Evolutionary conservation across 2,797 vertebrate species (phyloP), one percentile per base, ranked within the genome.

Genomic region (Lithobates sylvaticus): DNA sequence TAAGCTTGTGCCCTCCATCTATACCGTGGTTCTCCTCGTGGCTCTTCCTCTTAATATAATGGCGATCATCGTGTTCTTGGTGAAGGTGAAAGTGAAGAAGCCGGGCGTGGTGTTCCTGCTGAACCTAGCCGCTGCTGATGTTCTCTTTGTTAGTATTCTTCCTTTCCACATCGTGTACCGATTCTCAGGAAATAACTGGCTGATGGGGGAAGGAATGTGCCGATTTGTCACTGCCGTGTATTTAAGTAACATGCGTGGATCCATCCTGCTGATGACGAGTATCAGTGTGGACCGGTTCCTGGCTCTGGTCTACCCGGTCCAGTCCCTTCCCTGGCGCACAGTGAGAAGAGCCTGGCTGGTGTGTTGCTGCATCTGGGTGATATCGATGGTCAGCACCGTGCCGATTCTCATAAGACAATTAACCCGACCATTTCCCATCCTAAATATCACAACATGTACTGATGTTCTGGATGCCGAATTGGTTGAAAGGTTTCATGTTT

Each of bases 201-300:
- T 67, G 29, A 97, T 95, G 26, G 97, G 97, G 0, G 90, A 95
- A 0, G 90, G 84, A 0, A 81, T 97, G 92, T 99, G 98, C 89
- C 93, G 95, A 76, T 93, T 98, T 0, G 77, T 97, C 86, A 96
- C 96, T 0, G 96, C 93, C 0, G 96, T 96, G 0, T 99, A 98
- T 89, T 98, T 98, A n/a, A 94, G 92, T 23, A 99, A 99, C 93
- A 99, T 99, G 97, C 98, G 98, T 87, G 97, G 97, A 86, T 99
- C 97, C 26, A 81, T 97, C 78, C 81, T 94, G 90, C 97, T 99
- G 61, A 97, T 98, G 87, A 91, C 95, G 0, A 96, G 95, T 68
- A 98, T 99, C 0, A 98, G 97, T 50, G 90, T 97, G 0, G 97
- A 98, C 90, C 96, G 97, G 0, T 98, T 97, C 92, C 91, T 96